Base-by-base conservation (phyloP, 92 coral and sea anemone species). In the Hydrozoanthus gracilis region DNA sequence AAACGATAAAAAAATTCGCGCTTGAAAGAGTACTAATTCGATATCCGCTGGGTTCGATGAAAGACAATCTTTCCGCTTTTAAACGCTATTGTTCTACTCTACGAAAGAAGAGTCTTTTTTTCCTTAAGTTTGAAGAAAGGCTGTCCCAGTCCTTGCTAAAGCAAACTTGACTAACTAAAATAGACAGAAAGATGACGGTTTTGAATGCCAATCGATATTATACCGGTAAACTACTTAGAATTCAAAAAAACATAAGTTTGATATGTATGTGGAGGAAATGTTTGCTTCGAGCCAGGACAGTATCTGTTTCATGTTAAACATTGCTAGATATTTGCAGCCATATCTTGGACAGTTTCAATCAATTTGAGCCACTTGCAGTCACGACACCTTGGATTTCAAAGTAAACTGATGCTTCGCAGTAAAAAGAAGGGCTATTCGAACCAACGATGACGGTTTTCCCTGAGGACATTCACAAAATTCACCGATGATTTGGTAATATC, bases 1-100 rank as follows among this genome's bases (percentile, higher is more conserved):
- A 13, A 18, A 47, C 70, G 14, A 58, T 78, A 17, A 4, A 68
- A 68, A 68, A 68, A 17, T 27, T 27, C 10, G 44, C 47, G 13
- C 48, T 78, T 78, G 68, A 46, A 62, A 79, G 5, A 15, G n/a
- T 47, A 79, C 85, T 35, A 48, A 17, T 14, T 52, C 16, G 10
- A 54, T 51, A 10, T 76, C 62, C 11, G 15, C 72, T 4, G 50
- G 13, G 44, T 9, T 4, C 6, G 48, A 14, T 44, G 6, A 79
- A 79, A 54, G 7, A 7, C 56, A 44, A 39, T 15, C 56, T 48
- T 27, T 4, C 56, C 51, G 54, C 55, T 46, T 17, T 7, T 15
- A 50, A 48, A 20, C 6, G 39, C 60, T 61, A 16, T 80, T 80
- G 85, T 64, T 64, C 56, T 18, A 47, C 44, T 48, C 35, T 18